Conservation (phyloP, 2,113 vertebrate species). For the Aythya baeri region DNA sequence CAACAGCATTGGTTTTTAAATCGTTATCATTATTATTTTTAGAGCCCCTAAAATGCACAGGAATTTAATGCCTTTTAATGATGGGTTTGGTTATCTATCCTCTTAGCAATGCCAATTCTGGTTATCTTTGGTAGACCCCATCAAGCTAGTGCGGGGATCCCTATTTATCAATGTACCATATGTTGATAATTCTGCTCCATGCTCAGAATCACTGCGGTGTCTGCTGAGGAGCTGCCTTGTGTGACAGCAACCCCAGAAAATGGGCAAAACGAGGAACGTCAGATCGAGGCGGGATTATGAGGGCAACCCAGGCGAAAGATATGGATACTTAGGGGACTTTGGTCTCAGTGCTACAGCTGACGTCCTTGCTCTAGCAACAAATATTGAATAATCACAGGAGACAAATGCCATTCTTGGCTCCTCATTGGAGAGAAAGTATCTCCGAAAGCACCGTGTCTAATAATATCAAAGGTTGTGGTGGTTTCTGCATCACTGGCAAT, state of each 20-base stretch:
- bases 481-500: not conserved
- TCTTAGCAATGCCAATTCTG: not conserved
- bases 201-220: not conserved
- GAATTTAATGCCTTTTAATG: not conserved
- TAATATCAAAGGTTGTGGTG: conserved; percentile 4
- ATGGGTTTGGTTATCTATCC: too few relatives aligned
- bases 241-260: not conserved
- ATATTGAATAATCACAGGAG: not conserved
- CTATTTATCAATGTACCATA: not conserved
- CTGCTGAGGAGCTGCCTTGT: not conserved
- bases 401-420: not conserved
- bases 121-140: not conserved
- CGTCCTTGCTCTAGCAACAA: not conserved
- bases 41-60: not conserved
- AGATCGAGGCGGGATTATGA: not conserved
- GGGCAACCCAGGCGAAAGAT: not conserved
- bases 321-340: not conserved
- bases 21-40: too few relatives aligned
- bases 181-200: not conserved
- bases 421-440: not conserved
- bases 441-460: not conserved
- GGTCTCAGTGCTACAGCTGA: not conserved
- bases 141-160: not conserved
- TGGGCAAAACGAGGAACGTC: not conserved
- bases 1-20: not conserved